phyloP scores from a whole-genome alignment of 2,888 invertebrate genomes.

The Diplazon laetatorius region DNA sequence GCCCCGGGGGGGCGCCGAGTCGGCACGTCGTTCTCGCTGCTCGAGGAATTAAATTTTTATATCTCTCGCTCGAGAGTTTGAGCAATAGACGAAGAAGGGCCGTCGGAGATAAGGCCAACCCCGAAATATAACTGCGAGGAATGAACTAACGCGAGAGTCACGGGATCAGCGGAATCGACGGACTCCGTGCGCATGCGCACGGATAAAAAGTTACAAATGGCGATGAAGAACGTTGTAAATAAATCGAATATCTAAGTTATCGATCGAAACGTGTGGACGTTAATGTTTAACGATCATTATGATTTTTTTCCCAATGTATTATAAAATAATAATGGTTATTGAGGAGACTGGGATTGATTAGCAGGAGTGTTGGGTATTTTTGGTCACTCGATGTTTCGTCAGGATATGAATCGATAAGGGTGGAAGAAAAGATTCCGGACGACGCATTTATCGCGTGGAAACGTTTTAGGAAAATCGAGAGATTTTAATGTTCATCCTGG shows the following conservation, averaged over 20 bases:
- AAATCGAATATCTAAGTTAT: slow-evolving; percentile 18
- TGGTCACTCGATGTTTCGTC: too few species aligned
- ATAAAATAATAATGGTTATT: too few species aligned
- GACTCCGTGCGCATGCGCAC: slow-evolving; percentile 20
- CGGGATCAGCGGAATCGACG: slow-evolving; percentile 50
- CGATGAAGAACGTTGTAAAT: slow-evolving; percentile 21
- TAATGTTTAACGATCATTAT: too few species aligned
- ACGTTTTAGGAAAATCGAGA: not conserved
- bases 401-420: slow-evolving; percentile 27
- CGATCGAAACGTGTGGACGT: slow-evolving; percentile 16
- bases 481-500: slow-evolving; percentile 12
- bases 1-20: slow-evolving; percentile 64
- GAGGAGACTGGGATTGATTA: too few species aligned
- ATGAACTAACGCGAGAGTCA: slow-evolving; percentile 41
- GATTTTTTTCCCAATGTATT: too few species aligned
- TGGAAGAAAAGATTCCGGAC: slow-evolving; percentile 29
- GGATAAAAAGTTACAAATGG: slow-evolving; percentile 38
- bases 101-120: slow-evolving; percentile 46
- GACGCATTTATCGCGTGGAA: slow-evolving; percentile 2
- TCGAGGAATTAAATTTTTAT: slow-evolving; percentile 82
- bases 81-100: slow-evolving; percentile 77
- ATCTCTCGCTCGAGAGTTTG: slow-evolving; percentile 81
- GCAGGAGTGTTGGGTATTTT: too few species aligned
- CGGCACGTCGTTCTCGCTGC: slow-evolving; percentile 76
- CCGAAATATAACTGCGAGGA: slow-evolving; percentile 24